A percentile compares a stretch with the other conserved stretches of the same genome.
Evolutionary conservation across 2,797 vertebrate genomes (phyloP).

Genomic region (Acanthiza pusilla): DNA sequence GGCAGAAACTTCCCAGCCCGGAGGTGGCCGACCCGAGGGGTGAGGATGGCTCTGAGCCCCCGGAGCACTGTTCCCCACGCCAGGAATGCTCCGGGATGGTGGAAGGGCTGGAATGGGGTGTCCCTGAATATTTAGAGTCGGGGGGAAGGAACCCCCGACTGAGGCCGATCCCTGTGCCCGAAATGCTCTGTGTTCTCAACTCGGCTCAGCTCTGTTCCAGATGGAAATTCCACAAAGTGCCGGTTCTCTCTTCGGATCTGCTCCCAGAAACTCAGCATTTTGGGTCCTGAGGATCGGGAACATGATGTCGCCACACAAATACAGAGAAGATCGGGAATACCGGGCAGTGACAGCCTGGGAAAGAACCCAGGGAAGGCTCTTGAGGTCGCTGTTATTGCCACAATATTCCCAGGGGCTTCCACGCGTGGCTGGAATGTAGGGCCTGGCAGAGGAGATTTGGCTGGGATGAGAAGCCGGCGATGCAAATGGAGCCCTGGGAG

Average conservation of each 20-base stretch:
- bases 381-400: background rate
- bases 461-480: background rate
- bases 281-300: background rate
- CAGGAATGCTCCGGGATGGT: background rate
- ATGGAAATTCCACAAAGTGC: background rate
- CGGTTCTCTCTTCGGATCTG: background rate
- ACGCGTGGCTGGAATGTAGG: conserved; percentile 46
- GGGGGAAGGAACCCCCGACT: background rate
- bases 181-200: background rate
- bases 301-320: background rate
- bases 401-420: background rate
- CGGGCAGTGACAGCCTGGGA: background rate
- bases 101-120: background rate
- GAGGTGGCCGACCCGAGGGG: background rate
- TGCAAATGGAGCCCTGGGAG: background rate
- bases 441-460: background rate
- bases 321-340: background rate
- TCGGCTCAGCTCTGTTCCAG: background rate
- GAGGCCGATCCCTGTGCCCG: background rate
- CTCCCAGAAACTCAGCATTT: background rate
- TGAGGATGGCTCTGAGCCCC: background rate
- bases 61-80: fast-evolving
- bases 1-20: background rate
- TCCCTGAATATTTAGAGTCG: background rate
- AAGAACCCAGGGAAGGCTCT: background rate